Base-by-base conservation (phyloP, 2,888 invertebrate genomes). In the Embidobia sp. region DNA sequence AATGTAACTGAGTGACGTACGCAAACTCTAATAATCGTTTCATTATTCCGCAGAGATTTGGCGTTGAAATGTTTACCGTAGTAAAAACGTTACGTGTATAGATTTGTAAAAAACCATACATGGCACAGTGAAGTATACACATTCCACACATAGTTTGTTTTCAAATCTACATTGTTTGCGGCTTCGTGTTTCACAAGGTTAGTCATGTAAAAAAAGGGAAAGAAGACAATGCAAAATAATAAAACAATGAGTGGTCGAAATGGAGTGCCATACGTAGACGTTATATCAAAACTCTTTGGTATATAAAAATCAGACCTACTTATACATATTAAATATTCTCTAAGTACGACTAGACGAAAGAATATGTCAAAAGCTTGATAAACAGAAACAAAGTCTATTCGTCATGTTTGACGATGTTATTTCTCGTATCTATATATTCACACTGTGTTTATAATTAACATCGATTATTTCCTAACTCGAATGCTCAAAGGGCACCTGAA, bases 271-370 rank as follows among this genome's bases (percentile, higher is more conserved):
- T 33, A 57, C 35, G 51, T 31, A 49, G 49, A 69, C 40, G 44
- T 69, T 74, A 78, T 55, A 76, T 74, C 59, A 74, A 74, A 78
- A 76, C 57, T 82, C 80, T 84, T 83, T 84, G 82, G 82, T 82
- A 77, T 78, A 79, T 80, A 75, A 73, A 67, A 76, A 78, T 78
- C 78, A 77, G 63, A 77, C 59, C 73, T 70, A 73, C 73, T 69
- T 70, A 78, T 69, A 37, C 75, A 78, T 57, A 69, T 64, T 67
- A 77, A 81, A 81, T 67, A 75, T 66, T 67, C 33, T 80, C 69
- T 82, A 82, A 73, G 46, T 76, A 78, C 76, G 82, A 84, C 85
- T 85, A 85, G 85, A 84, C 70, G 76, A 84, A 84, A 83, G 80
- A 80, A 82, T 81, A 77, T 79, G 59, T 48, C 37, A 48, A 69